phyloP scores from a whole-genome alignment of 2,888 invertebrate genomes.

The Ceriagrion tenellum region DNA sequence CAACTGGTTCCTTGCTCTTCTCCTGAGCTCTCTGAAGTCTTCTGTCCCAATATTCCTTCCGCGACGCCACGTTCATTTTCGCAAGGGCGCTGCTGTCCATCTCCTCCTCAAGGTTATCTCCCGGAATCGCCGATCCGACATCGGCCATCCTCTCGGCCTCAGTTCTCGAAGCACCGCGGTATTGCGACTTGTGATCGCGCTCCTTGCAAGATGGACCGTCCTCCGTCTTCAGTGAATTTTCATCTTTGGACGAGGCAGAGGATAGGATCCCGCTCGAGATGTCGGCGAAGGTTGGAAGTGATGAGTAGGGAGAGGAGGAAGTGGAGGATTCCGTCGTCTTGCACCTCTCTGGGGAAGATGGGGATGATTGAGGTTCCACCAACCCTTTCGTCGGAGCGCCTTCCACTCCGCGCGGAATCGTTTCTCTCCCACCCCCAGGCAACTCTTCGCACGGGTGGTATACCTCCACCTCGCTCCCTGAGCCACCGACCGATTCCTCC shows the following conservation, averaged over 20 bases:
- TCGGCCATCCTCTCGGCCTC: background rate
- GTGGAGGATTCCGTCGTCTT: slow-evolving; percentile 5
- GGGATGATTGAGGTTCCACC: background rate
- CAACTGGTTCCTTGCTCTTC: background rate
- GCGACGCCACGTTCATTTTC: slow-evolving; percentile 31
- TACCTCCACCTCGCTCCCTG: background rate
- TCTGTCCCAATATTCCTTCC: slow-evolving; percentile 55
- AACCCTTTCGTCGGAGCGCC: background rate
- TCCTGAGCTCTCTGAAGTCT: background rate
- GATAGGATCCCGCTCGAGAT: background rate
- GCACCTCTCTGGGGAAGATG: background rate
- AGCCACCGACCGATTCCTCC: background rate
- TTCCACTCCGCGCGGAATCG: background rate
- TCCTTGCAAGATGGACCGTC: background rate
- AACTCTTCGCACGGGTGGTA: background rate
- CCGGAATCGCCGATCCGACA: background rate
- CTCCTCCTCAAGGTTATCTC: background rate
- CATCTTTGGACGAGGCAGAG: background rate
- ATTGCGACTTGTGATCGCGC: background rate
- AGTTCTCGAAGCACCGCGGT: background rate
- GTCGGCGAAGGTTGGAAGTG: background rate
- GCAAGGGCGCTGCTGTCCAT: background rate
- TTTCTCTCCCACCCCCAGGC: background rate
- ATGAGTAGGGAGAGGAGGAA: background rate
- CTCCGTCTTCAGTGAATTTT: background rate